These are phyloP conservation scores for Emys orbicularis DNA, from an alignment of 2,797 vertebrate genomes.

Conservation along the genomic window DNA sequence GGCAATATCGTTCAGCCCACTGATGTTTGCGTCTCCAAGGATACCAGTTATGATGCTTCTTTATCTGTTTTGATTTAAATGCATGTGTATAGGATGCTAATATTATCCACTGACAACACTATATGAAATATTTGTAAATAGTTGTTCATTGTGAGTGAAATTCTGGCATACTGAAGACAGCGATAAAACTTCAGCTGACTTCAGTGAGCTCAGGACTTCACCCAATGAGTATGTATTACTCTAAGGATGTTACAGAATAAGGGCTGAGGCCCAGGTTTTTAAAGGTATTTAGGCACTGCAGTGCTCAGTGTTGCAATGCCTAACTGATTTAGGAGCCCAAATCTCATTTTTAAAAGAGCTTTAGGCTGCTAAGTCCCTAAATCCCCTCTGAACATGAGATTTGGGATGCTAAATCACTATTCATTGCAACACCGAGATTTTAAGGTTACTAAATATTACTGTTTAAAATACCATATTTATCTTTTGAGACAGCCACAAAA, in stretches of 20 bases:
- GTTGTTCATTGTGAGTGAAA: constrained; percentile 3
- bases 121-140: neutral
- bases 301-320: neutral
- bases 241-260: neutral
- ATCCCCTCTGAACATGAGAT: neutral
- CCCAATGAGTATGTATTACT: neutral
- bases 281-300: neutral
- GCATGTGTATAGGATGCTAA: neutral
- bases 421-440: neutral
- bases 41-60: neutral
- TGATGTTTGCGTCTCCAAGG: neutral
- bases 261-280: neutral
- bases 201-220: neutral
- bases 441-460: neutral
- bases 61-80: constrained; percentile 17
- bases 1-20: neutral
- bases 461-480: neutral
- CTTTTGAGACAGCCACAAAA: neutral
- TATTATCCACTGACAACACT: neutral
- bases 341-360: neutral
- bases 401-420: neutral
- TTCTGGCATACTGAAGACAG: neutral
- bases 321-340: neutral
- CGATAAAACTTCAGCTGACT: neutral
- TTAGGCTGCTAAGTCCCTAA: neutral